These are phyloP conservation scores for Hestina assimilis DNA, from an alignment of 1,140 invertebrate genomes.

Conservation along the genomic window DNA sequence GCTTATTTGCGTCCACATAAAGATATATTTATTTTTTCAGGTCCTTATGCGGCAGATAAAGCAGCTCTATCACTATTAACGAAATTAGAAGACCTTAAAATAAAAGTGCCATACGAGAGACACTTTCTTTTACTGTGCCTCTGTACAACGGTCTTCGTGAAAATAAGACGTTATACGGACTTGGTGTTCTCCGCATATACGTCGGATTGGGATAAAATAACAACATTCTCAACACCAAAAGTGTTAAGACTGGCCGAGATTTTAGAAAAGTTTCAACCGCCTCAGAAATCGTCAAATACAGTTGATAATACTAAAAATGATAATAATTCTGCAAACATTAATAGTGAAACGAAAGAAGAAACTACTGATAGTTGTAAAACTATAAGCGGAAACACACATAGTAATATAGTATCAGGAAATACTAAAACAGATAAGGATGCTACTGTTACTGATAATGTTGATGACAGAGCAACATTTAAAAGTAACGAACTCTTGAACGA, in stretches of 20 bases:
- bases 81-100: slow-evolving; percentile 92
- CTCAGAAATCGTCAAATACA: slow-evolving; percentile 11
- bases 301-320: not conserved
- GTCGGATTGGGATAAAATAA: slow-evolving; percentile 85
- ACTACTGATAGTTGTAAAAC: not conserved
- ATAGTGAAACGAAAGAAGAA: not conserved
- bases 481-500: slow-evolving; percentile 42
- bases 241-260: slow-evolving; percentile 87
- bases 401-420: not conserved
- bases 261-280: slow-evolving; percentile 86
- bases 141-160: slow-evolving; percentile 89
- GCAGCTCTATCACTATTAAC: slow-evolving; percentile 90
- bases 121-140: slow-evolving; percentile 91
- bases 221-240: slow-evolving; percentile 88
- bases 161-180: slow-evolving; percentile 86
- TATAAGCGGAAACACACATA: not conserved
- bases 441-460: not conserved
- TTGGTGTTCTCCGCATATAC: slow-evolving; percentile 82
- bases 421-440: not conserved
- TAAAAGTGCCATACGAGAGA: slow-evolving; percentile 93
- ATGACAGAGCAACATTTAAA: slow-evolving; percentile 26
- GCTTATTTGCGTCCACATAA: too few species aligned
- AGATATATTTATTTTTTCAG: slow-evolving; percentile 58
- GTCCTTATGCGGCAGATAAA: slow-evolving; percentile 90
- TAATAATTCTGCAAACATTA: not conserved